Base-by-base conservation (phyloP, 1,140 invertebrate genomes). In the Ceratina calcarata region DNA sequence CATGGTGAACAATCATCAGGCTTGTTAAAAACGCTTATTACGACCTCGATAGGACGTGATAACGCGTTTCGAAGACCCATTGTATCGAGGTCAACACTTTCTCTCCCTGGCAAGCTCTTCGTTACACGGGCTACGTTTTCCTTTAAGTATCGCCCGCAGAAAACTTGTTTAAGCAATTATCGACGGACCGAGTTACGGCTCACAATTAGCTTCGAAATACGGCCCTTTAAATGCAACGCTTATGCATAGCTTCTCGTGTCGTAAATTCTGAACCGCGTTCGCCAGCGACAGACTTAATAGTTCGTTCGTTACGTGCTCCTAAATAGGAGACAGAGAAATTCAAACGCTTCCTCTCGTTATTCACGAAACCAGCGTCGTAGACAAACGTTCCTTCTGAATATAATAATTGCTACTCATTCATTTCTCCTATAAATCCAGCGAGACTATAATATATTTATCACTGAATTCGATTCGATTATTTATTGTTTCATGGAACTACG, bases 51-150 rank as follows among this genome's bases (percentile, higher is more conserved):
- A 75, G 61, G 51, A 68, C 61, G 62, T 74, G 78, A 89, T 84
- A 85, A 82, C 55, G 57, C 55, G 49, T 72, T 82, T 82, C 55
- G 66, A 81, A 80, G 57, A 65, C 20, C 37, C 83, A 76, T 85
- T 78, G 22, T 80, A 87, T 88, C 69, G 78, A 84, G 85, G 83
- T 87, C 88, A 77, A 87, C 84, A 89, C 86, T 87, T 85, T 87
- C 82, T 84, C 61, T 74, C 62, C 62, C 64, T 20, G 24, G 18
- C 18, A 3, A 65, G 53, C 60, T 68, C 69, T 78, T 78, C 49
- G 74, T 57, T 37, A 70, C 24, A 49, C 65, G 18, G 22, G n/a
- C 61, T 22, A 53, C 61, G 32, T 65, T 65, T 75, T 77, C 20
- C 61, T 76, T 27, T 4, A 4, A 32, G 27, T 55, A 64, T 64